Conservation (phyloP, 1,140 invertebrate species). For the Anthonomus grandis region DNA sequence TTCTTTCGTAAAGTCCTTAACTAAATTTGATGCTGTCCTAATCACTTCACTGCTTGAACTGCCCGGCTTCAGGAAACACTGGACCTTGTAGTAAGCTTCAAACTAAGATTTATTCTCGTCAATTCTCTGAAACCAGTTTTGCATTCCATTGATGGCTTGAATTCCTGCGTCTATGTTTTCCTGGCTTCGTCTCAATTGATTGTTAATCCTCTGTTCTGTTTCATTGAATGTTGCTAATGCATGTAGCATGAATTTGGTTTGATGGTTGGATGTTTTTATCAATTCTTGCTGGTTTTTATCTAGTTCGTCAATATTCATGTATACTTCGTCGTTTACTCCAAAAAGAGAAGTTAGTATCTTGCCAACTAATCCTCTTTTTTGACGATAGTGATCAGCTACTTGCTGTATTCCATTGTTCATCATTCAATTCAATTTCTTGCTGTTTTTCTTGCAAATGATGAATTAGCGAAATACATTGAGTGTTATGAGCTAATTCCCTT, state of each 20-base stretch:
- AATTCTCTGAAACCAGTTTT: too few species aligned
- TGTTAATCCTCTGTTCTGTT: too few species aligned
- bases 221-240: too few species aligned
- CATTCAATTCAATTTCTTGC: background rate
- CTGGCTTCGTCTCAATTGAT: too few species aligned
- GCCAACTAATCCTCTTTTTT: constrained; percentile 14
- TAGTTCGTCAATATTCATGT: constrained; percentile 6
- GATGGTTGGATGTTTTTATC: constrained; percentile 7
- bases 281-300: constrained; percentile 16
- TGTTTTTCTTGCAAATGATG: constrained; percentile 4
- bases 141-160: too few species aligned
- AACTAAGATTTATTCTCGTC: too few species aligned
- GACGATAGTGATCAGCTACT: background rate
- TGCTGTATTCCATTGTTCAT: constrained; percentile 3
- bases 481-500: background rate
- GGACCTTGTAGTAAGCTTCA: too few species aligned
- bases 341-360: constrained; percentile 3
- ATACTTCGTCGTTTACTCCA: constrained; percentile 20
- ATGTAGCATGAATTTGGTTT: constrained; percentile 21
- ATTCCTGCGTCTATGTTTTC: too few species aligned
- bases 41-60: too few species aligned
- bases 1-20: too few species aligned
- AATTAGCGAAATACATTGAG: constrained; percentile 2
- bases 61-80: too few species aligned
- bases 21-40: too few species aligned